Conservation (phyloP, 2,888 invertebrate species). For the Drosophila neutralis region DNA sequence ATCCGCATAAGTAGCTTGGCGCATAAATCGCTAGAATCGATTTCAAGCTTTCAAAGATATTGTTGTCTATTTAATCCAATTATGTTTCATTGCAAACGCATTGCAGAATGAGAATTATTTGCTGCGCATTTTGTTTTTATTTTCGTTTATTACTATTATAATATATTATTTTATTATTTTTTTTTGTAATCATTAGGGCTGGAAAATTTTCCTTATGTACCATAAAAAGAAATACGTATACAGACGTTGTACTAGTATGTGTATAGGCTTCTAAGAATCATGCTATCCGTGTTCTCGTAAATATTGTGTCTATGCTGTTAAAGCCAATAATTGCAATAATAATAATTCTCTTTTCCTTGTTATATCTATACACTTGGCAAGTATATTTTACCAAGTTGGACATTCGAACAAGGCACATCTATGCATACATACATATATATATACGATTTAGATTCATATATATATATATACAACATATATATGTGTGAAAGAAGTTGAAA, state of each 20-base stretch:
- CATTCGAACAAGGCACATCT: constrained; percentile 16
- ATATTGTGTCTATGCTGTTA: constrained; percentile 11
- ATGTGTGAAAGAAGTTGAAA: constrained; percentile 4
- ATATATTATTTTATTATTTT: neutral
- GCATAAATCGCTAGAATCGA: neutral
- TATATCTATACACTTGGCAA: constrained; percentile 8
- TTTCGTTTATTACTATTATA: neutral
- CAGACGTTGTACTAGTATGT: constrained; percentile 11
- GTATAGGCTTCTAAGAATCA: constrained; percentile 1
- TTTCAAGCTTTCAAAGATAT: constrained; percentile 6
- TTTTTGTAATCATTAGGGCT: constrained; percentile 3
- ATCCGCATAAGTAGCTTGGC: neutral
- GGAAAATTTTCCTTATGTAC: constrained; percentile 32
- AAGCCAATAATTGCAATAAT: constrained; percentile 1
- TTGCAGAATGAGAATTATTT: neutral
- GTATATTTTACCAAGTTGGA: neutral
- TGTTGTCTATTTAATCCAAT: constrained; percentile 14
- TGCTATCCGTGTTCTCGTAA: constrained; percentile 14
- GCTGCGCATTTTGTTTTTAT: constrained; percentile 9
- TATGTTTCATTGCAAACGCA: neutral
- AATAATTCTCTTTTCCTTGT: constrained; percentile 1
- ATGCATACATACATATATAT: constrained; percentile 20
- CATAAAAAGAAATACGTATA: constrained; percentile 17
- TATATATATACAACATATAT: constrained; percentile 20
- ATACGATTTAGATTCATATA: constrained; percentile 21